Evolutionary conservation across 2,888 invertebrate species (phyloP), one percentile per base, ranked within the genome.

Genomic region (Drosophila nr. medialis): DNA sequence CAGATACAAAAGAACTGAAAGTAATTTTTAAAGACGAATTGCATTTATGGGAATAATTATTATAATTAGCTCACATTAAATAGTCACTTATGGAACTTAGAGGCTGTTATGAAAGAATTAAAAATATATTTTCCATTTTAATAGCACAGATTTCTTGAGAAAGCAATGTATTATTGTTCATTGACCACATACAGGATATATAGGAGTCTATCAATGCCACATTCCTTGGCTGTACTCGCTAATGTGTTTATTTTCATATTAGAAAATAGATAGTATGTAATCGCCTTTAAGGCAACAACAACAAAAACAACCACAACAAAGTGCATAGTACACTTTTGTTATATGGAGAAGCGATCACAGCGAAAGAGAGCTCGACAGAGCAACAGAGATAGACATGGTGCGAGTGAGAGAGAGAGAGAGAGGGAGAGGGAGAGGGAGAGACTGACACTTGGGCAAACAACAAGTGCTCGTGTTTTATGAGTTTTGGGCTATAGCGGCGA

Each of bases 291-390:
- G 62, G 13, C 58, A 49, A 53, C 48, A 53, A 36, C 24, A 72
- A 58, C 29, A 72, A 56, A 45, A 50, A 42, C 45, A 51, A 49
- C 34, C 42, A 64, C 51, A 53, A 56, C 49, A 61, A 18, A 83
- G 89, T 86, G 79, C 84, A 84, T 72, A 89, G 84, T 89, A 89
- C 84, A 88, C 60, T 61, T 62, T 59, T 56, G n/a, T 38, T 55
- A 50, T 68, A 40, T 49, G 49, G 42, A 32, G 53, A 50, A 29
- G 38, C 42, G 64, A 67, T 77, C 67, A 38, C 21, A 48, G 64
- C 36, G 30, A 21, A 24, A 27, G 54, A 56, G 58, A 30, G 30
- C 7, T 10, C 13, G 13, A 40, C 51, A 2, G 21, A 54, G 45
- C 11, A 50, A 15, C 21, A 48, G 34, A 27, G 40, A 15, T n/a